These are phyloP conservation scores for Cryptoprocta ferox DNA, from an alignment of 2,797 vertebrate genomes.

Conservation along the genomic window DNA sequence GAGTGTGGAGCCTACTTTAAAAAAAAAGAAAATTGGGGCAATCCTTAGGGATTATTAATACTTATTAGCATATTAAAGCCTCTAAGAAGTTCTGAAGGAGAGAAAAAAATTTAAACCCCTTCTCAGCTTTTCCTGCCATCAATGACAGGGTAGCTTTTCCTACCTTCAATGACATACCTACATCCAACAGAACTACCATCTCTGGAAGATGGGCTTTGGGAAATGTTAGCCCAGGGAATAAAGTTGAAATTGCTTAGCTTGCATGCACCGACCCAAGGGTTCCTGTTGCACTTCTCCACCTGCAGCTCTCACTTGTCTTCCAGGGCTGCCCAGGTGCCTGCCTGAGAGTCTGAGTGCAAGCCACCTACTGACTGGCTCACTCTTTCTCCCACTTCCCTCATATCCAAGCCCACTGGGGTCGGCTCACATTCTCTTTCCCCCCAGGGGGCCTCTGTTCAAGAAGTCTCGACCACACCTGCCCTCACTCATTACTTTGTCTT, in stretches of 20 bases:
- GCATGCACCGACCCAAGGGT: accelerated
- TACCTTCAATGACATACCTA: neutral
- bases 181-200: neutral
- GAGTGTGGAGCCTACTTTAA: too few relatives aligned
- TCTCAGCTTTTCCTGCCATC: neutral
- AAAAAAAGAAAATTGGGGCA: neutral
- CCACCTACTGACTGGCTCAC: neutral
- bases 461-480: neutral
- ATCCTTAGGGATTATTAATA: neutral
- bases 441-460: too few relatives aligned
- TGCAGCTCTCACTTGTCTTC: neutral
- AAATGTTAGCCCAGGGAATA: neutral
- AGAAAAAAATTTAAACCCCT: neutral
- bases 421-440: neutral
- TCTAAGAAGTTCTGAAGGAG: neutral
- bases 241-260: neutral
- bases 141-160: too few relatives aligned
- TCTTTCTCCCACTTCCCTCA: neutral
- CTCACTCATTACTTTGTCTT: neutral
- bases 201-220: neutral
- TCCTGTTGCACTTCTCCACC: neutral
- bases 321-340: neutral
- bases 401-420: too few relatives aligned
- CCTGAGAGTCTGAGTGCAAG: neutral
- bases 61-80: neutral